These are phyloP conservation scores for Empidonax alnorum DNA, from an alignment of 2,113 vertebrate species.

Conservation along the genomic window DNA sequence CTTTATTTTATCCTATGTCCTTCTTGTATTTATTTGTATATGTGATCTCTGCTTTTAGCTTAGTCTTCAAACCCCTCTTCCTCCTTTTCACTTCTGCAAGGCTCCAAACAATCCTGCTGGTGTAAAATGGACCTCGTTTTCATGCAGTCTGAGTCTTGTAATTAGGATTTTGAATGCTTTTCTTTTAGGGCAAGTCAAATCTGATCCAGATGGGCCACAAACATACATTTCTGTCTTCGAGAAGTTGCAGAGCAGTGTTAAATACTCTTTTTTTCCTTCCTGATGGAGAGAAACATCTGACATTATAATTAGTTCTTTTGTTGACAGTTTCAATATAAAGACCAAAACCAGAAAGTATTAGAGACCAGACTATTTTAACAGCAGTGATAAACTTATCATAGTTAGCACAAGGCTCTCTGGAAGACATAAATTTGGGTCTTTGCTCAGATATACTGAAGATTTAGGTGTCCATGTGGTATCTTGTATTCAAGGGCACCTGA, in stretches of 20 bases:
- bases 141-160: background rate
- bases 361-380: background rate
- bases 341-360: background rate
- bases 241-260: background rate
- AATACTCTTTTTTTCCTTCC: background rate
- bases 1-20: background rate
- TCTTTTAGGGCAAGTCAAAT: background rate
- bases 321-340: background rate
- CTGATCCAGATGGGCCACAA: background rate
- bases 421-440: background rate
- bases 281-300: background rate
- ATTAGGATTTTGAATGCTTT: background rate
- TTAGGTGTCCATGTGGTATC: background rate
- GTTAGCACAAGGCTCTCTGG: background rate
- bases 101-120: background rate
- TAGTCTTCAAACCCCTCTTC: background rate
- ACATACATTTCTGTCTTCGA: background rate
- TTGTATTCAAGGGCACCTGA: background rate
- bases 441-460: background rate
- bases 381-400: background rate
- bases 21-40: background rate
- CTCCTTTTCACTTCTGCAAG: background rate
- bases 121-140: background rate
- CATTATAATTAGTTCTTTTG: background rate
- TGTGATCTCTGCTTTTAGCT: background rate